Percentiles rank a stretch among this genome's conserved stretches.
Conservation (phyloP, 1,140 invertebrate species). For the Drosophila virilis region DNA sequence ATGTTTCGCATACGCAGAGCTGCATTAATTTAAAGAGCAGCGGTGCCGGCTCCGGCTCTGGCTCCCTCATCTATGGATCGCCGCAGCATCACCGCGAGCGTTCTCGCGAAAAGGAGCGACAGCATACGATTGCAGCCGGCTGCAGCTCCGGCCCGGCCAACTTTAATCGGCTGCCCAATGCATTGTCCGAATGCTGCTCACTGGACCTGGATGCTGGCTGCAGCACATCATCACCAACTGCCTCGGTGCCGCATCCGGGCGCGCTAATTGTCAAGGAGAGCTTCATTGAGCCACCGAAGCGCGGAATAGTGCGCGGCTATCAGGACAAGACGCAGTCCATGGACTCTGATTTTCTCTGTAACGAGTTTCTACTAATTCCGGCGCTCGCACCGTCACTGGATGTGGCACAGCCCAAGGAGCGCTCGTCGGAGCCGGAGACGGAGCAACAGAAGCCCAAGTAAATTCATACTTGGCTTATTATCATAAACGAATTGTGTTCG, state of each 20-base stretch:
- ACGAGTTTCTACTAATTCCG: slow-evolving; percentile 75
- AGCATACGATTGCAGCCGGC: background rate
- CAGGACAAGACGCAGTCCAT: slow-evolving; percentile 84
- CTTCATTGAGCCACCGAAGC: slow-evolving; percentile 85
- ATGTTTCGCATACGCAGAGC: slow-evolving; percentile 73
- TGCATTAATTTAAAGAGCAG: slow-evolving; percentile 76
- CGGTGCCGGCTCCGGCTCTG: slow-evolving; percentile 16
- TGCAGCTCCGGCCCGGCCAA: background rate
- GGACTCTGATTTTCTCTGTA: slow-evolving; percentile 79
- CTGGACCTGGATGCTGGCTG: slow-evolving; percentile 18
- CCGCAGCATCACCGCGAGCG: slow-evolving; percentile 46
- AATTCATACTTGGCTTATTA: background rate
- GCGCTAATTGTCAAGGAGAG: slow-evolving; percentile 84
- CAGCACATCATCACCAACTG: background rate
- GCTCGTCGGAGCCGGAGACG: background rate
- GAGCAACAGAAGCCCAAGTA: background rate
- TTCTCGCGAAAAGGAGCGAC: background rate
- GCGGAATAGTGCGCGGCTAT: slow-evolving; percentile 85
- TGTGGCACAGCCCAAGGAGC: slow-evolving; percentile 14
- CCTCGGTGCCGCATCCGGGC: slow-evolving; percentile 67
- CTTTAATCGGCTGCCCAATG: slow-evolving; percentile 30
- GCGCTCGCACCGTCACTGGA: slow-evolving; percentile 42
- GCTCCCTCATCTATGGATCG: slow-evolving; percentile 37
- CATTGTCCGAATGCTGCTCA: slow-evolving; percentile 35
- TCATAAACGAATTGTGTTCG: background rate